Base-by-base conservation (phyloP, 2,113 vertebrate species). In the Leucoraja erinaceus region DNA sequence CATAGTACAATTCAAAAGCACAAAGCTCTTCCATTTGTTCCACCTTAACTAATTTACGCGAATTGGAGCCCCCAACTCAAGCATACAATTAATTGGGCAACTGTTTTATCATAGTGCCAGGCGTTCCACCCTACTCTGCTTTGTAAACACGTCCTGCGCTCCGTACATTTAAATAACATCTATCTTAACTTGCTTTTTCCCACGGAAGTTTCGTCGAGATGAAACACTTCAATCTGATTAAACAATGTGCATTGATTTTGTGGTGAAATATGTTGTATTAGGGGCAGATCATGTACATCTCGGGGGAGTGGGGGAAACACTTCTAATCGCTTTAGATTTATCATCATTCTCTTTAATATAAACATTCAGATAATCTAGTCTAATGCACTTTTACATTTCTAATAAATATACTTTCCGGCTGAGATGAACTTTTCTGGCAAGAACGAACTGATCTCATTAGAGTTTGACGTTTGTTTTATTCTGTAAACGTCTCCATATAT, bases 371-470 rank as follows among this genome's bases (percentile, higher is more conserved):
- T 90, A 70, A 18, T 12, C 38, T 33, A 47, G 68, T 22, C 63
- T 47, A 54, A 54, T 54, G 68, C 9, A 72, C 11, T 91, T 47
- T 91, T 91, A 72, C 28, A 91, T 54, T 54, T 91, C 38, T 47
- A 28, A 38, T 28, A 91, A 91, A 54, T 72, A 70, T 90, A 91
- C 61, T 38, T 66, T 22, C 63, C 66, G 72, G 66, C 90, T 91
- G 90, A 91, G 90, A 91, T 47, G 90, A 47, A 68, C 66, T 70
- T 5, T 68, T 74, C 90, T 72, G 20, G 66, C 33, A 47, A 91
- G 63, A 91, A 68, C 66, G 66, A 91, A 38, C 66, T 91, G 63
- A 91, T 47, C 18, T 91, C 68, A 91, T 72, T 91, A 72, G 7
- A 47, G 33, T 63, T 72, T 38, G 63, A 70, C 33, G 22, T 63